Evolutionary conservation across 1,140 invertebrate species (phyloP).

Genomic region (Caenorhabditis tropicalis): DNA sequence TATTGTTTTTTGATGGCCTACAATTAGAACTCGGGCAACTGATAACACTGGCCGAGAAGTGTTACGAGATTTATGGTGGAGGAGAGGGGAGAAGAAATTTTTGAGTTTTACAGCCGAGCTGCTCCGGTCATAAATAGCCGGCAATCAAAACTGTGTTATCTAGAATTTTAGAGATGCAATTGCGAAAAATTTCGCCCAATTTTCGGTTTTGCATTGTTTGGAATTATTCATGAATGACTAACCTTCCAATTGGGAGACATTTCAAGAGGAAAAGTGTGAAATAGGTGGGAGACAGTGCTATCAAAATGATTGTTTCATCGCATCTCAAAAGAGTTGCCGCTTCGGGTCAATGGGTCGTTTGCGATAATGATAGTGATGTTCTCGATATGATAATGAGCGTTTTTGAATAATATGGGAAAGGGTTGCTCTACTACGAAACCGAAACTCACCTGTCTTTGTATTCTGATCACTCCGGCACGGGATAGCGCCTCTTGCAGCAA

Average conservation of each 20-base stretch:
- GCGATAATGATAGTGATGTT: slow-evolving; percentile 14
- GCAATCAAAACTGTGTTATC: slow-evolving; percentile 41
- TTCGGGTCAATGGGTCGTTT: background rate
- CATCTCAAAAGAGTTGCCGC: slow-evolving; percentile 32
- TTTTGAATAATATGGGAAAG: background rate
- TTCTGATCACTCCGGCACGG: background rate
- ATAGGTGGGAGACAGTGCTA: background rate
- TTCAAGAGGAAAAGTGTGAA: background rate
- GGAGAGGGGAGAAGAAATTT: background rate
- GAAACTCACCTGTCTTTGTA: background rate
- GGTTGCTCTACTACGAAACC: too few species aligned
- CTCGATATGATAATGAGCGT: background rate
- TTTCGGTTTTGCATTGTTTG: too few species aligned
- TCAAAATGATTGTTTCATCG: background rate
- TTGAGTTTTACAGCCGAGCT: background rate
- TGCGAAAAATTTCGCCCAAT: background rate
- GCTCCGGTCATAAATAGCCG: slow-evolving; percentile 30
- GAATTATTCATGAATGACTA: too few species aligned
- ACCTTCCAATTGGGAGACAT: slow-evolving; percentile 26
- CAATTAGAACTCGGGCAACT: slow-evolving; percentile 21
- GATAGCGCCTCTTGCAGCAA: background rate
- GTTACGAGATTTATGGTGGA: slow-evolving; percentile 33
- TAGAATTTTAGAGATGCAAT: too few species aligned
- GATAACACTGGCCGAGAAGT: background rate
- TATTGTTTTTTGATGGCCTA: slow-evolving; percentile 38